These are phyloP conservation scores for Saxidomus purpurata DNA, from an alignment of 1,140 invertebrate species.

Conservation along the genomic window DNA sequence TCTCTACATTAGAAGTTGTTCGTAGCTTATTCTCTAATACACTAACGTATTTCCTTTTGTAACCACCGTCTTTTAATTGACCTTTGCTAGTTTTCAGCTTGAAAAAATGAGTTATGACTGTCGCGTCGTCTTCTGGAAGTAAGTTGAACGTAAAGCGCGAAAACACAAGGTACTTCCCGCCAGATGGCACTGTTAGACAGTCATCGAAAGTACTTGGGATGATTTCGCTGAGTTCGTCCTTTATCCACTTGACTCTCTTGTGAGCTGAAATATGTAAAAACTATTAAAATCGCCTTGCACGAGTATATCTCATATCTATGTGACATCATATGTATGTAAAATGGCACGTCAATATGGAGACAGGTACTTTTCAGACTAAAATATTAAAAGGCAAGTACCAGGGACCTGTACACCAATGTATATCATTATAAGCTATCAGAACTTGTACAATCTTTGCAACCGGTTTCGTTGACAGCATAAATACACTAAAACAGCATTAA, in stretches of 20 bases:
- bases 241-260: neutral
- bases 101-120: neutral
- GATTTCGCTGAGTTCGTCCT: neutral
- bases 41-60: slow-evolving; percentile 6
- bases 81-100: neutral
- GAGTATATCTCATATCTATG: neutral
- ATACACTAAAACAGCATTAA: no score
- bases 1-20: neutral
- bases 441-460: no score
- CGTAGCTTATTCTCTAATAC: slow-evolving; percentile 13
- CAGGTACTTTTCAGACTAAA: no score
- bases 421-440: no score
- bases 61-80: neutral
- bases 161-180: slow-evolving; percentile 21
- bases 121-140: neutral
- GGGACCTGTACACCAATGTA: no score
- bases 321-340: neutral
- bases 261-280: neutral
- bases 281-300: no score
- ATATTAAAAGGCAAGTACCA: no score
- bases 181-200: neutral
- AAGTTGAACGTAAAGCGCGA: slow-evolving; percentile 40
- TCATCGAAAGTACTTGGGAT: neutral
- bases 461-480: no score
- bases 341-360: no score